Evolutionary conservation across 2,888 invertebrate species (phyloP), one percentile per base, ranked within the genome.

Genomic region (Lampropteryx suffumata): DNA sequence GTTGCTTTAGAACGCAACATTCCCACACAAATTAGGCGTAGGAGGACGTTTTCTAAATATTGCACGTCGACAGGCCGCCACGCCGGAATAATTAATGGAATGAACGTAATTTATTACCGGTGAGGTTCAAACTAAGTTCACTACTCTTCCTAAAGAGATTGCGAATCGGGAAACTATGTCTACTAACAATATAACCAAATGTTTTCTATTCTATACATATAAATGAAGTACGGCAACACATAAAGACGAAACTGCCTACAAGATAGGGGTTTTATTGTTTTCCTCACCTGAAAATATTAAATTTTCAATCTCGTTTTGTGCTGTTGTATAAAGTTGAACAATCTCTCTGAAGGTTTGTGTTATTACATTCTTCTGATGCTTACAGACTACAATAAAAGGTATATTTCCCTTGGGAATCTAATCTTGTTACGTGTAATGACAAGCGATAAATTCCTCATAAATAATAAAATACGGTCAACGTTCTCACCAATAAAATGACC

Each of bases 11-110:
- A 57, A 50, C 46, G 58, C 55, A 59, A 65, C 66, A 71, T 75
- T 75, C 73, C 70, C 71, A 71, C 66, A 66, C 68, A 72, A 71
- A 73, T 73, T 67, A 68, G 61, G 66, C 65, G 76, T 76, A 71
- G 76, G 75, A 67, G 73, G 79, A 74, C 67, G 71, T 73, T 76
- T 75, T 72, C 72, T 72, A 73, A 77, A 76, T 78, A 75, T 73
- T 76, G 72, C 68, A 74, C 67, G 68, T 71, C 69, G 67, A 62
- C 65, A 57, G 48, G 64, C 64, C 57, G 65, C 62, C 50, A 55
- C 64, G 24, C 7, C 24, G 57, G 63, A 66, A 73, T 79, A 76
- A 82, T 77, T 79, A 81, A 79, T 77, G 67, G 74, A 71, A 65
- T 35, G 28, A 35, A 37, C 50, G 65, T 74, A 67, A 77, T 79